phyloP scores from a whole-genome alignment of 2,888 invertebrate genomes.

The Machimus atricapillus region DNA sequence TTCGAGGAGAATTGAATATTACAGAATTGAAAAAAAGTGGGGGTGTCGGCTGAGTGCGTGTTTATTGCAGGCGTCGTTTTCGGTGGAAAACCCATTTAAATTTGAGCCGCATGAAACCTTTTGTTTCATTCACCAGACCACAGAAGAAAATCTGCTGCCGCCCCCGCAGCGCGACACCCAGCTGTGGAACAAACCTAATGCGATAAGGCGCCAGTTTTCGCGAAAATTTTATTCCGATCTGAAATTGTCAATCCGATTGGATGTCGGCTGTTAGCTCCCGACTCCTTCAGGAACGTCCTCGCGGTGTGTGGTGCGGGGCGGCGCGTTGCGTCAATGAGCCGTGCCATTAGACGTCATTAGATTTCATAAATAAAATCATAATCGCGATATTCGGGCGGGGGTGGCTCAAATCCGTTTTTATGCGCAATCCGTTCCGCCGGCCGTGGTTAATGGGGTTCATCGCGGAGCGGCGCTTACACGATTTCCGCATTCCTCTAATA shows the following conservation, averaged over 20 bases:
- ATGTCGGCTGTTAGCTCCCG: neutral
- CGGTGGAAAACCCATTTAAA: neutral
- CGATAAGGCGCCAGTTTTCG: conserved; percentile 13
- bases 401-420: conserved; percentile 23
- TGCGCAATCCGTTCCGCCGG: conserved; percentile 26
- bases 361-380: conserved; percentile 36
- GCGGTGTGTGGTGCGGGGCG: neutral
- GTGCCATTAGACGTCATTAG: conserved; percentile 23
- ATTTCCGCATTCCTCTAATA: neutral
- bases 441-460: conserved; percentile 28
- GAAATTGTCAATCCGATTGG: conserved; percentile 12
- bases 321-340: neutral
- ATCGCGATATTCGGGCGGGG: neutral
- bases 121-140: neutral
- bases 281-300: neutral
- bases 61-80: neutral
- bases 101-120: neutral
- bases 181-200: conserved; percentile 7
- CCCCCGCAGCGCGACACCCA: neutral
- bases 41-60: neutral
- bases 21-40: neutral
- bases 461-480: neutral
- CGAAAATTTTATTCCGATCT: conserved; percentile 25
- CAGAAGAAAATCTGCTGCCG: neutral
- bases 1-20: neutral